These are phyloP conservation scores for Choloepus didactylus DNA, from an alignment of 2,797 vertebrate species.

Conservation along the genomic window DNA sequence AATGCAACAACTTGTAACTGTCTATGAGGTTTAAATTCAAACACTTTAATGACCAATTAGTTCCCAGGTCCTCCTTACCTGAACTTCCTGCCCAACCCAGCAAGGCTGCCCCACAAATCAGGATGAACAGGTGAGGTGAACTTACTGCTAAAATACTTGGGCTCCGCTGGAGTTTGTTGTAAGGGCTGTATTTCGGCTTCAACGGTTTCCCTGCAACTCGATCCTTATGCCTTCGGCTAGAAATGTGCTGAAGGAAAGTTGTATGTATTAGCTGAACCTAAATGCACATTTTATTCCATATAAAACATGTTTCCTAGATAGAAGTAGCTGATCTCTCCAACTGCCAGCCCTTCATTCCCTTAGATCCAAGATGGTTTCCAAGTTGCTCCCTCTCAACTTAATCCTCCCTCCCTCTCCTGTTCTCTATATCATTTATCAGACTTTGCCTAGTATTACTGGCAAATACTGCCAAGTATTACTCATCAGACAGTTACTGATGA, in stretches of 20 bases:
- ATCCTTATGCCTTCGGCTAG: constrained; percentile 99
- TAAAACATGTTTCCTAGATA: constrained; percentile 73
- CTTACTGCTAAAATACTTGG: constrained; percentile 94
- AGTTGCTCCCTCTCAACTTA: background rate
- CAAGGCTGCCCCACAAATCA: background rate
- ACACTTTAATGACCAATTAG: background rate
- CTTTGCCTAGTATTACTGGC: background rate
- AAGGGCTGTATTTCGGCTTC: constrained; percentile 98
- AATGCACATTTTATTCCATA: constrained; percentile 60
- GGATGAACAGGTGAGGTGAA: constrained; percentile 75
- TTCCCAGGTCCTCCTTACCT: background rate
- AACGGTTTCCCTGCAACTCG: constrained; percentile 97
- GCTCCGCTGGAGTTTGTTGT: constrained; percentile 96
- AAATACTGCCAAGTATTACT: no score
- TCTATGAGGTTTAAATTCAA: background rate
- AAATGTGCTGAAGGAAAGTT: constrained; percentile 95
- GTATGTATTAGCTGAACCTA: constrained; percentile 83
- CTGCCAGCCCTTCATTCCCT: background rate
- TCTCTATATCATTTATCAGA: background rate
- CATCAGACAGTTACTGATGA: background rate
- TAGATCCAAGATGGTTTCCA: constrained; percentile 48
- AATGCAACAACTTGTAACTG: background rate
- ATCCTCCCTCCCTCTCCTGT: background rate
- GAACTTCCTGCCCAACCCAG: background rate
- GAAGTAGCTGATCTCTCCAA: constrained; percentile 59